phyloP scores from a whole-genome alignment of 2,113 vertebrate species.

The Sardina pilchardus region DNA sequence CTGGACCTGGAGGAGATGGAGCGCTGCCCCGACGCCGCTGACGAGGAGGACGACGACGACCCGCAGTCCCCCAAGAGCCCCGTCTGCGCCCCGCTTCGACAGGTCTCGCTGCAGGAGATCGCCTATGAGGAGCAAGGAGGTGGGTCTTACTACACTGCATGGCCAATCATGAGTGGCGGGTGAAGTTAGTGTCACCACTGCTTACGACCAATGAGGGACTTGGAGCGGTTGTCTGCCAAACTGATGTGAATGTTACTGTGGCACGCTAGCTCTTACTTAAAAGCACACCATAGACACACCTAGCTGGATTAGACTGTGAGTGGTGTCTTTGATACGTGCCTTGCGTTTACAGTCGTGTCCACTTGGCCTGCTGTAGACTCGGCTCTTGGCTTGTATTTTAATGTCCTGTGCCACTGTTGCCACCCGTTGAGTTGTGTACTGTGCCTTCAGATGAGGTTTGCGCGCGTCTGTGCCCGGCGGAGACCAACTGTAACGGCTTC shows the following conservation, averaged over 20 bases:
- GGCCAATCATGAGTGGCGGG: background rate
- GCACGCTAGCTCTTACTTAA: no score
- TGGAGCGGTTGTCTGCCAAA: background rate
- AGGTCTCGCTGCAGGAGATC: conserved; percentile 61
- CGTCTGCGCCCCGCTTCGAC: conserved; percentile 66
- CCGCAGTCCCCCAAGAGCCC: conserved; percentile 77
- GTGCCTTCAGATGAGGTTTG: conserved; percentile 48
- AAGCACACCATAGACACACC: no score
- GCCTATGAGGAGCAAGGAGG: conserved; percentile 55
- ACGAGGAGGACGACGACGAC: conserved; percentile 79
- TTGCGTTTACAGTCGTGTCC: no score
- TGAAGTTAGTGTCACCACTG: no score
- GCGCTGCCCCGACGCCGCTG: conserved; percentile 71
- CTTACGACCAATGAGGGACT: no score
- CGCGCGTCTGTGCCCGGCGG: conserved; percentile 52
- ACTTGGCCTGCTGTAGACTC: no score
- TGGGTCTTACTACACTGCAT: conserved; percentile 37
- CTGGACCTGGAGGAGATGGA: conserved; percentile 94
- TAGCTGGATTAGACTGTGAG: no score
- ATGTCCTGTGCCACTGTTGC: background rate
- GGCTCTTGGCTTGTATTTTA: background rate
- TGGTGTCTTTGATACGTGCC: no score
- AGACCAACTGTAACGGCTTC: conserved; percentile 88
- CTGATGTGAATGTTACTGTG: no score
- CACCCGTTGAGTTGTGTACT: background rate